phyloP scores from a whole-genome alignment of 2,888 invertebrate genomes.

The Lottia scabra region DNA sequence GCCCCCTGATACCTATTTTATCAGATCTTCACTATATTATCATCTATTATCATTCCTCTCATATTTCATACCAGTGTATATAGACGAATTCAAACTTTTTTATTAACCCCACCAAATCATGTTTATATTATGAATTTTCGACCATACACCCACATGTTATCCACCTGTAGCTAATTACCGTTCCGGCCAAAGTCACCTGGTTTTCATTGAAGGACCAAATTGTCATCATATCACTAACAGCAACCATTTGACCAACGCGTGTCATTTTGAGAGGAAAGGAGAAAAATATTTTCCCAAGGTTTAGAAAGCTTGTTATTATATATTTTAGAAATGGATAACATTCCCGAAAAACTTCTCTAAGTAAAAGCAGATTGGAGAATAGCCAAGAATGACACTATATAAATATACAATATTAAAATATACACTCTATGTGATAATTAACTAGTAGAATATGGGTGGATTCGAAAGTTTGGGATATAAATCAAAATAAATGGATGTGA shows the following conservation, averaged over 20 bases:
- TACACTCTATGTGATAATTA: neutral
- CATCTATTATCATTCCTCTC: constrained; percentile 2
- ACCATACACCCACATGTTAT: neutral
- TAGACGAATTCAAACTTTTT: constrained; percentile 3
- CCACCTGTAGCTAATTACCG: constrained; percentile 9
- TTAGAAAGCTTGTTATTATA: constrained; percentile 2
- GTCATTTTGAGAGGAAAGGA: neutral
- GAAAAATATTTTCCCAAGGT: neutral
- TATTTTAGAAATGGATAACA: neutral
- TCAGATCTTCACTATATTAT: constrained; percentile 6
- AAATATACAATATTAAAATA: neutral
- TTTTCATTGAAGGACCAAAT: constrained; percentile 11
- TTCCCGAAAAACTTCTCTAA: neutral
- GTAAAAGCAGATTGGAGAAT: neutral
- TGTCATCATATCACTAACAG: constrained; percentile 15
- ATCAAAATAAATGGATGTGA: too few relatives aligned
- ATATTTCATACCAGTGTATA: constrained; percentile 1
- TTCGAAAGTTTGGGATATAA: neutral
- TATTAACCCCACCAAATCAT: constrained; percentile 10
- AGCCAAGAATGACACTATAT: neutral
- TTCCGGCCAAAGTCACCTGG: constrained; percentile 7
- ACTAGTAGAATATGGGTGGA: neutral
- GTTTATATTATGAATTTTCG: constrained; percentile 16
- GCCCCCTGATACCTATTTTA: constrained; percentile 15
- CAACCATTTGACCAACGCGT: constrained; percentile 2